Evolutionary conservation across 2,113 vertebrate genomes (phyloP), one percentile per base, ranked within the genome.

Genomic region (Aviceda subcristata): DNA sequence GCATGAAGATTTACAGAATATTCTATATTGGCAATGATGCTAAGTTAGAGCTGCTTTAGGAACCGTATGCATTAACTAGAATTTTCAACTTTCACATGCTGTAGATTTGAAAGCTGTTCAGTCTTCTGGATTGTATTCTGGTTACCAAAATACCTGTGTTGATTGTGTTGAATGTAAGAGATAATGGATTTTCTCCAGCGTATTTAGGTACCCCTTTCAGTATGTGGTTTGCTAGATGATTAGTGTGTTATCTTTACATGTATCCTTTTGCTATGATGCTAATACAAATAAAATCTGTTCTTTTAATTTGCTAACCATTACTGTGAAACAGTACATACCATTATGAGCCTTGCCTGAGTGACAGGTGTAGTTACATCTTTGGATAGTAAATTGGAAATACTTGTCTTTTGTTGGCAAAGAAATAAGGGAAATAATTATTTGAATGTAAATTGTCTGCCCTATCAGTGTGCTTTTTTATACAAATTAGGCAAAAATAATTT

Each of bases 401-500:
- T 51, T 8, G 50, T 34, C 87, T 74, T 91, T 48, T 87, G 32
- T 74, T 86, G 77, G 50, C 38, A 90, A 71, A 91, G 41, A 86
- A 83, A 95, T 63, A 30, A 83, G 41, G 38, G 55, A 63, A 90
- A 51, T 63, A 59, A 86, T 67, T 67, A 79, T 62, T 94, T 77
- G 43, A 41, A 77, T 94, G 38, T 71, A 59, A 80, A 68, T 68
- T 53, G 24, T 57, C 78, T 63, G 62, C 18, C 29, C 45, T 91
- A 36, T 88, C 36, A 41, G 75, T 53, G 45, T 38, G 11, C 43
- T 46, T 75, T 87, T 87, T 89, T 9, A 79, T 78, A 92, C 43
- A 88, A 71, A 93, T 88, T 55, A 76, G 36, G 74, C 45, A 86
- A 86, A 86, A 93, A 69, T 62, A 68, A 76, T 92, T 94, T 90